phyloP scores from a whole-genome alignment of 2,888 invertebrate genomes.

The Leptinotarsa peninsularis region DNA sequence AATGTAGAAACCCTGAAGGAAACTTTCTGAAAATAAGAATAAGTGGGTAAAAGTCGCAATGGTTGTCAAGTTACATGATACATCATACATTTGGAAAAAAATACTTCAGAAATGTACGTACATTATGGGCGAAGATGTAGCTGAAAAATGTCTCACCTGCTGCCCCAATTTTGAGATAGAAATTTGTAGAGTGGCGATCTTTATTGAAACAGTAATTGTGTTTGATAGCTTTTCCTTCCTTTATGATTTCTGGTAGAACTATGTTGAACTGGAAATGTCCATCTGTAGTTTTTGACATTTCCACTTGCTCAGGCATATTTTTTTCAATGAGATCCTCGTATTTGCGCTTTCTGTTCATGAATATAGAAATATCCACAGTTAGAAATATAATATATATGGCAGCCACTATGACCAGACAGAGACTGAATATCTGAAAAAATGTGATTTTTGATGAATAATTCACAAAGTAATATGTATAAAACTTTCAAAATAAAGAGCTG shows the following conservation, averaged over 20 bases:
- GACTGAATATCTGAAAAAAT: constrained; percentile 71
- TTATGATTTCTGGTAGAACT: constrained; percentile 62
- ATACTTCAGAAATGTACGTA: no score
- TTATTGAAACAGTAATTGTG: constrained; percentile 76
- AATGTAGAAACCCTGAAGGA: no score
- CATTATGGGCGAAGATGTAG: no score
- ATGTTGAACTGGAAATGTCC: constrained; percentile 58
- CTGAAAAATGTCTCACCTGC: constrained; percentile 68
- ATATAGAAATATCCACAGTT: constrained; percentile 73
- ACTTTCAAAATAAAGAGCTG: no score
- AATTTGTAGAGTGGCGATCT: constrained; percentile 79
- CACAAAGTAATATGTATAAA: no score
- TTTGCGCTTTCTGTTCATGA: constrained; percentile 68
- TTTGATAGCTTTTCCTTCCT: constrained; percentile 64
- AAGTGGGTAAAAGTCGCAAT: no score
- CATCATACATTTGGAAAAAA: no score
- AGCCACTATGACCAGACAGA: constrained; percentile 71
- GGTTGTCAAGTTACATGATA: no score
- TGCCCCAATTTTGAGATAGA: constrained; percentile 80
- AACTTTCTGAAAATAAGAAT: no score
- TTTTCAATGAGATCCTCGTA: constrained; percentile 53
- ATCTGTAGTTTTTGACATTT: constrained; percentile 54
- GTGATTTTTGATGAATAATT: background rate
- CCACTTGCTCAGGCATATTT: constrained; percentile 50
- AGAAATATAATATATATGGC: constrained; percentile 73